Evolutionary conservation across 2,888 invertebrate species (phyloP).

Genomic region (Plutella xylostella): DNA sequence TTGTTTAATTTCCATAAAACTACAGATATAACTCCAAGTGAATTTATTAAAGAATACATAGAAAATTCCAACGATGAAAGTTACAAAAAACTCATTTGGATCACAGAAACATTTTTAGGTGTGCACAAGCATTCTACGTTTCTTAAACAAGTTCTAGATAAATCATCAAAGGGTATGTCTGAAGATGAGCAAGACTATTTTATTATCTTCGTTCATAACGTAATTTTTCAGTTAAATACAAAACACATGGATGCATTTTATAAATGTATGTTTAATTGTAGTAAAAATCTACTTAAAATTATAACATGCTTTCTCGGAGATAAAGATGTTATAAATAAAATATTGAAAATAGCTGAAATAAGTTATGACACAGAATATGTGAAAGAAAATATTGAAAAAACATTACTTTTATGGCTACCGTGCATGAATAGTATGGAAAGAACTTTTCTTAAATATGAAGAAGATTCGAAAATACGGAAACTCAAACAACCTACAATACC

Average conservation of each 20-base stretch:
- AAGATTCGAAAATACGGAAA: conserved; percentile 38
- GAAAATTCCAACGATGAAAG: conserved; percentile 44
- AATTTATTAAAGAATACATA: conserved; percentile 49
- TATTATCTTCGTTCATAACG: conserved; percentile 40
- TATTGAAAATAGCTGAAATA: conserved; percentile 54
- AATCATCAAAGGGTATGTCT: conserved; percentile 35
- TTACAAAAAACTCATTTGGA: conserved; percentile 49
- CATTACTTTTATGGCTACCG: conserved; percentile 59
- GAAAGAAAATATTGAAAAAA: conserved; percentile 56
- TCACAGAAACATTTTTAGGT: conserved; percentile 45
- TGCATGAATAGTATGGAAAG: conserved; percentile 49
- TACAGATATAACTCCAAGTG: conserved; percentile 39
- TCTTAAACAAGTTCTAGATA: conserved; percentile 31
- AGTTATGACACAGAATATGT: conserved; percentile 63
- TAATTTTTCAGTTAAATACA: conserved; percentile 41
- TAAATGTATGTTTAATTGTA: conserved; percentile 54
- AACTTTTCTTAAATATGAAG: conserved; percentile 37
- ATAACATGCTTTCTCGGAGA: conserved; percentile 53
- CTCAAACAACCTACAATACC: conserved; percentile 43
- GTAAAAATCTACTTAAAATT: conserved; percentile 37
- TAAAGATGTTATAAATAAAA: conserved; percentile 49
- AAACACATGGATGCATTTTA: conserved; percentile 39
- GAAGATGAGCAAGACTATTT: conserved; percentile 45
- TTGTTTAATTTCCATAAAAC: conserved; percentile 34
- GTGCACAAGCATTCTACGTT: conserved; percentile 43